phyloP scores from a whole-genome alignment of 2,888 invertebrate genomes.

The Cinara cedri region DNA sequence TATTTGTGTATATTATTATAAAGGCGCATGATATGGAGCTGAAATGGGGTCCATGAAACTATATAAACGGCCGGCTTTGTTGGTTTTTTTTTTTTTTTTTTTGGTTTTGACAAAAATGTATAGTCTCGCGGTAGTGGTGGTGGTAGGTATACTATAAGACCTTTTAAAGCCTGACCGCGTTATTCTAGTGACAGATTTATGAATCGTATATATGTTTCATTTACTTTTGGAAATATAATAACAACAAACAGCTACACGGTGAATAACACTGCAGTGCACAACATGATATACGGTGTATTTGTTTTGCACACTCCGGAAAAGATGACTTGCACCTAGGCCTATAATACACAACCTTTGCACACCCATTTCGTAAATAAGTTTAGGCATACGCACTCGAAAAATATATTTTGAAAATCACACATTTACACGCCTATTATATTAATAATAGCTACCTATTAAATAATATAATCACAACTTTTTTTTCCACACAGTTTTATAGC shows the following conservation, averaged over 20 bases:
- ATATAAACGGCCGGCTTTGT: constrained; percentile 44
- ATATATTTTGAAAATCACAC: no score
- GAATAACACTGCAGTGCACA: background rate
- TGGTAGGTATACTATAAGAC: constrained; percentile 32
- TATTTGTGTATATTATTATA: background rate
- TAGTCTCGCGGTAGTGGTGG: constrained; percentile 32
- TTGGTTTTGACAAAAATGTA: constrained; percentile 56
- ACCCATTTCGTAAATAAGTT: no score
- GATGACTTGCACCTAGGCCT: background rate
- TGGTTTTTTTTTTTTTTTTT: constrained; percentile 11
- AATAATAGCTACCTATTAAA: no score
- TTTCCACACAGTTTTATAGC: no score
- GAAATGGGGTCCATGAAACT: constrained; percentile 44
- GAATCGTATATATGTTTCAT: constrained; percentile 55
- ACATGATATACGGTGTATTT: constrained; percentile 32
- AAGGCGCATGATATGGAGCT: background rate
- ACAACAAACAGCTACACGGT: constrained; percentile 28
- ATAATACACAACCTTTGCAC: background rate
- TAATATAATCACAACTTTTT: no score
- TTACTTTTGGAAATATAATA: constrained; percentile 53
- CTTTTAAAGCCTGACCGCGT: constrained; percentile 54
- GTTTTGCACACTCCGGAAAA: constrained; percentile 12
- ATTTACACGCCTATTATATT: no score
- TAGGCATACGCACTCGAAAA: no score
- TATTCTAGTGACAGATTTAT: constrained; percentile 54